Evolutionary conservation across 2,888 invertebrate species (phyloP), one percentile per base, ranked within the genome.

Genomic region (Orthosia incerta): DNA sequence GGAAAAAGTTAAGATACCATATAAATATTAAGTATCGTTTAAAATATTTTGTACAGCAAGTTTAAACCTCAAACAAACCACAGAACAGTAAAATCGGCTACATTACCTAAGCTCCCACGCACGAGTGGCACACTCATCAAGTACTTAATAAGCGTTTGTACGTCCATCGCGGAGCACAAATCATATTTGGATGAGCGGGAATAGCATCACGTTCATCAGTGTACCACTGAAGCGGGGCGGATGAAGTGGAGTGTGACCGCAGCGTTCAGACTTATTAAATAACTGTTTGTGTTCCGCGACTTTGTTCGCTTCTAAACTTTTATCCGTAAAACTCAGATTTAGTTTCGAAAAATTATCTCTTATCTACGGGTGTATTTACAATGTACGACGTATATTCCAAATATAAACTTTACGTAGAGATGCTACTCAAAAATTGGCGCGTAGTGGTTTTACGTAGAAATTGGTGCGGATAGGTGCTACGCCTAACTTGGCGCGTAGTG

Each of bases 141-240:
- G 59, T 68, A 56, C 76, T 76, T 76, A 80, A 68, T 80, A 69
- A 65, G 68, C 79, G 18, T 71, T 80, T 76, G 71, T 57, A 68
- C 31, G 71, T 64, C 70, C 75, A 65, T 64, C 12, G 63, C 31
- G 26, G 56, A 45, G 26, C 60, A 63, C 66, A 69, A 80, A 76
- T 72, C 80, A 64, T 71, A 79, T 76, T 76, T 67, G 61, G 45
- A 65, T 62, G 64, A 65, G 31, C 46, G 77, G 62, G 66, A 81
- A 79, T 71, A 68, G 57, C 81, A 69, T 76, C 76, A 61, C 72
- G 61, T 61, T 65, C 60, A 76, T 65, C 67, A 72, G 46, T 23
- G 50, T 26, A 46, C 72, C 79, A 39, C 72, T 61, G 60, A 67
- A 55, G 57, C 23, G n/a, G 61, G 59, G 57, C 62, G 39, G 3